phyloP scores from a whole-genome alignment of 2,888 invertebrate species.

The Xanthorhoe spadicearia region DNA sequence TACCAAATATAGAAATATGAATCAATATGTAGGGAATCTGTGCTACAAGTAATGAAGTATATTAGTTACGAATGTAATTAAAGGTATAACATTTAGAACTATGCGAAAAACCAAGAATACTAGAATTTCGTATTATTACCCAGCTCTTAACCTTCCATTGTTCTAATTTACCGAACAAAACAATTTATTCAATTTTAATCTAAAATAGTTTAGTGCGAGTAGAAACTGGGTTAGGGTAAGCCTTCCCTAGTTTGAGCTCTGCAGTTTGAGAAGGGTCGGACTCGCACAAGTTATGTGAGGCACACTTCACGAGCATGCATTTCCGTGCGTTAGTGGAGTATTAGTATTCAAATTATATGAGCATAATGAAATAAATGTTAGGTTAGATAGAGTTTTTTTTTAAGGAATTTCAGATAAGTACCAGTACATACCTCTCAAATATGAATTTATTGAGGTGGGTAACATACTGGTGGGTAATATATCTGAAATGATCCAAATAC shows the following conservation, averaged over 20 bases:
- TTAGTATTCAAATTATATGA: conserved; percentile 22
- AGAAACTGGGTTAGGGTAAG: conserved; percentile 58
- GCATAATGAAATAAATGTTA: background rate
- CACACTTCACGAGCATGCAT: conserved; percentile 51
- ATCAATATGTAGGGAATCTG: too few species aligned
- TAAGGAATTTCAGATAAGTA: too few species aligned
- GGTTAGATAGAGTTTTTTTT: background rate
- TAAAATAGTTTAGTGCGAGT: conserved; percentile 52
- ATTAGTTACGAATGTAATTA: too few species aligned
- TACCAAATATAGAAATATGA: too few species aligned
- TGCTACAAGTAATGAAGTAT: too few species aligned
- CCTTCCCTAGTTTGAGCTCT: conserved; percentile 51
- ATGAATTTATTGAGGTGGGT: too few species aligned
- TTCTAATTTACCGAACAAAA: conserved; percentile 13
- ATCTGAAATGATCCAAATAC: too few species aligned
- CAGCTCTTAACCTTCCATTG: background rate
- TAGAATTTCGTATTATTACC: conserved; percentile 1
- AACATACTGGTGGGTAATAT: too few species aligned
- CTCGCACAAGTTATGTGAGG: conserved; percentile 62
- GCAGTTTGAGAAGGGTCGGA: conserved; percentile 63
- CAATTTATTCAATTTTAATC: conserved; percentile 50
- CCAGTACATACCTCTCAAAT: too few species aligned
- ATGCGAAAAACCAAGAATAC: background rate
- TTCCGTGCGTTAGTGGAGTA: conserved; percentile 45
- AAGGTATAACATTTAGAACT: background rate